These are phyloP conservation scores for Trichonephila clavipes DNA, from an alignment of 1,140 invertebrate genomes.

Conservation along the genomic window DNA sequence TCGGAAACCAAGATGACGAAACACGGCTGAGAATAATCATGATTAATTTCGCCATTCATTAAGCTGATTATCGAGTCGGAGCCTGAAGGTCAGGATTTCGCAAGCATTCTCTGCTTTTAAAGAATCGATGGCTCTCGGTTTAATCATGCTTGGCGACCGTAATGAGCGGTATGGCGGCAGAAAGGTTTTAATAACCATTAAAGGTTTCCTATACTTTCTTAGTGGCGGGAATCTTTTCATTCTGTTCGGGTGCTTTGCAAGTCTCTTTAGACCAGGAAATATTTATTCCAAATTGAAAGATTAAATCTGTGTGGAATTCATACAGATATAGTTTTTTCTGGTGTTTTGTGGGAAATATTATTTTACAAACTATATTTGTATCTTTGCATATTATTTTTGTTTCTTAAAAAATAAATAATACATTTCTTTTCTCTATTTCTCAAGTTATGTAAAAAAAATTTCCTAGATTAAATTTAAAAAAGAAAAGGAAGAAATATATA, in stretches of 20 bases:
- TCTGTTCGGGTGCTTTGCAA: neutral
- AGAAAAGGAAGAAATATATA: no score
- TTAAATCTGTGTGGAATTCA: no score
- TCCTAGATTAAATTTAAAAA: no score
- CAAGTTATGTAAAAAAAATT: no score
- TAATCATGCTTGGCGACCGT: neutral
- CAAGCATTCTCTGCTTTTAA: neutral
- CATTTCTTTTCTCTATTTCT: no score
- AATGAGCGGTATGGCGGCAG: neutral
- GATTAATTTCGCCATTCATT: slow-evolving; percentile 16
- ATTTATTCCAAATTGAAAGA: no score
- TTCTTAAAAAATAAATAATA: no score
- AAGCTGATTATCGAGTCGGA: neutral
- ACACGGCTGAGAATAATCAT: neutral
- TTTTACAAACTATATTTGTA: no score
- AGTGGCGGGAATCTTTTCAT: neutral
- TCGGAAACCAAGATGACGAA: neutral
- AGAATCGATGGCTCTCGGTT: neutral
- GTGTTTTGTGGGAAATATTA: no score
- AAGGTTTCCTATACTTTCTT: slow-evolving; percentile 8
- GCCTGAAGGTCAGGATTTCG: neutral
- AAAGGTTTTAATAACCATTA: slow-evolving; percentile 27
- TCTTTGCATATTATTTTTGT: no score
- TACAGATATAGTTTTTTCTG: no score
- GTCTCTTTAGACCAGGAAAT: neutral